phyloP scores from a whole-genome alignment of 2,797 vertebrate species.

The Melanotaenia boesemani region DNA sequence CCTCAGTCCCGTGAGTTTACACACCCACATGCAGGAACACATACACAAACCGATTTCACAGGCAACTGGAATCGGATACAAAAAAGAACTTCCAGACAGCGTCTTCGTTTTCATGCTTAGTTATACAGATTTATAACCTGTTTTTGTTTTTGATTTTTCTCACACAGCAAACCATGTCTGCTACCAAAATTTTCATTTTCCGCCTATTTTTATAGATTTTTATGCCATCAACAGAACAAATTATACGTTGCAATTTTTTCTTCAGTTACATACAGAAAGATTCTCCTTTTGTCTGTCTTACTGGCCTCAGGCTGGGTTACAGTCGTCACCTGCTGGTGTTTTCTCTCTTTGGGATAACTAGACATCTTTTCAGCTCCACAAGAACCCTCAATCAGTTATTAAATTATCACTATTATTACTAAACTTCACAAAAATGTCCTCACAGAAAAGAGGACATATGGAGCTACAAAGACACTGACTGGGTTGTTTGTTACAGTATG shows the following conservation, averaged over 20 bases:
- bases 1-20: slow-evolving; percentile 66
- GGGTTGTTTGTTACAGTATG: slow-evolving; percentile 14
- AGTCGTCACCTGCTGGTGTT: slow-evolving; percentile 54
- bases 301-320: slow-evolving; percentile 52
- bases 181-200: not conserved
- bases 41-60: not conserved
- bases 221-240: no score
- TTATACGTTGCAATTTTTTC: slow-evolving; percentile 1
- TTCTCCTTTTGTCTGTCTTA: not conserved
- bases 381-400: slow-evolving; percentile 29
- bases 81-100: not conserved
- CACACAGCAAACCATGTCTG: not conserved
- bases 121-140: not conserved
- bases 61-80: not conserved
- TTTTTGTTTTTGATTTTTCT: not conserved
- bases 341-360: slow-evolving; percentile 70
- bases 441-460: slow-evolving; percentile 4
- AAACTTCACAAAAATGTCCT: slow-evolving; percentile 23
- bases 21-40: slow-evolving; percentile 2
- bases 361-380: slow-evolving; percentile 50
- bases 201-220: no score
- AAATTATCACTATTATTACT: slow-evolving; percentile 11
- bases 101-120: not conserved
- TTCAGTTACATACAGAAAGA: slow-evolving; percentile 19
- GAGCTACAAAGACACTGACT: slow-evolving; percentile 19